A percentile compares a stretch with the other conserved stretches of the same genome.
These are phyloP conservation scores for Phasia obesa DNA, from an alignment of 2,888 invertebrate genomes.

Conservation along the genomic window DNA sequence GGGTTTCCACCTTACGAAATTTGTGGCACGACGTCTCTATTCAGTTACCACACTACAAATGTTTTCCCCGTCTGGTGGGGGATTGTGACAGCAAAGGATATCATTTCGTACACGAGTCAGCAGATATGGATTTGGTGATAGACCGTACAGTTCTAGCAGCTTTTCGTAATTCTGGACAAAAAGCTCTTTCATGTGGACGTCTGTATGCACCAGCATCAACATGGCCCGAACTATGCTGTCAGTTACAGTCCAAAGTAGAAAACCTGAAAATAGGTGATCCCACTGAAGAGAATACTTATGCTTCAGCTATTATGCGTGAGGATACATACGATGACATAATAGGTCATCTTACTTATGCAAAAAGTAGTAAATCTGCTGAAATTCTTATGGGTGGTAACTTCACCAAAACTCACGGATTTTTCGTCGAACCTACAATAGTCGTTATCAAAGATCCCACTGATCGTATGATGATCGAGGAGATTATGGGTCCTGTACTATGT, in stretches of 20 bases:
- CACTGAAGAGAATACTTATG: conserved; percentile 52
- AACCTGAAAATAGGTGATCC: conserved; percentile 68
- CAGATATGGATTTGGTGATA: conserved; percentile 91
- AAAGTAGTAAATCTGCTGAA: conserved; percentile 78
- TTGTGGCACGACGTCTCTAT: conserved; percentile 94
- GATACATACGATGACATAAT: conserved; percentile 55
- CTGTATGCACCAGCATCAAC: conserved; percentile 95
- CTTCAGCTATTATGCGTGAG: conserved; percentile 67
- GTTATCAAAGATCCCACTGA: conserved; percentile 63
- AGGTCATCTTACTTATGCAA: conserved; percentile 50
- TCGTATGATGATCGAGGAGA: conserved; percentile 61
- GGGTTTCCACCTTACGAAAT: conserved; percentile 94
- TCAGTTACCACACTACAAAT: conserved; percentile 90
- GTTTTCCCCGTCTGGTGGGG: conserved; percentile 94
- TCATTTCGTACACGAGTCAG: conserved; percentile 95
- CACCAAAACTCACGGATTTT: conserved; percentile 66
- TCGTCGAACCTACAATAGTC: conserved; percentile 68
- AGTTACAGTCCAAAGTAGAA: conserved; percentile 25
- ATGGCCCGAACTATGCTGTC: conserved; percentile 83
- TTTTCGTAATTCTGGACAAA: conserved; percentile 97
- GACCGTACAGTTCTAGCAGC: conserved; percentile 92
- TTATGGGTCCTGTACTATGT: conserved; percentile 68
- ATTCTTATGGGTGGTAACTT: conserved; percentile 66
- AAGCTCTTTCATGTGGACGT: conserved; percentile 97
- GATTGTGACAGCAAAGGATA: conserved; percentile 99